A percentile compares a stretch with the other conserved stretches of the same genome.
Evolutionary conservation across 1,140 invertebrate species (phyloP).

Genomic region (Drosophila albomicans): DNA sequence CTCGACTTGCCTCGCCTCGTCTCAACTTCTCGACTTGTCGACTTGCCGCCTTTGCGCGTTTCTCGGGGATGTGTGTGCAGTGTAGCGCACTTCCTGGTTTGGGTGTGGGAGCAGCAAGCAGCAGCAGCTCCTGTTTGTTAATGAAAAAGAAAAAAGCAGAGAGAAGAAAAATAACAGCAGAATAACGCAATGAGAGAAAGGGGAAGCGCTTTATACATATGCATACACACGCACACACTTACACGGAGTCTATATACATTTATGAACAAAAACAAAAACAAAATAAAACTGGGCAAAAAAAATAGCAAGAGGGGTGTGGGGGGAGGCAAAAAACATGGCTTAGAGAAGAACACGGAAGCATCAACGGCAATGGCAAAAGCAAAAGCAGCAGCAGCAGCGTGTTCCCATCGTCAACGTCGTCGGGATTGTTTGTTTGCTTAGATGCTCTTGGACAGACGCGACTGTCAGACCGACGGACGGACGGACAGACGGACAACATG

Average conservation of each 20-base stretch:
- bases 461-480: conserved; percentile 13
- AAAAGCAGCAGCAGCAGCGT: background rate
- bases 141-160: conserved; percentile 47
- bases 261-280: conserved; percentile 25
- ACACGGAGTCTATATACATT: conserved; percentile 8
- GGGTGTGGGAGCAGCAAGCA: conserved; percentile 14
- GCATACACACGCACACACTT: background rate
- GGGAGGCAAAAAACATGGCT: background rate
- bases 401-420: conserved; percentile 54
- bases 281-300: conserved; percentile 2
- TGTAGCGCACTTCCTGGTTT: conserved; percentile 76
- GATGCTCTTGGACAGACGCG: conserved; percentile 18
- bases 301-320: background rate
- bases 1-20: too few relatives aligned
- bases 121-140: conserved; percentile 58
- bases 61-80: conserved; percentile 45
- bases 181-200: conserved; percentile 26
- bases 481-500: background rate
- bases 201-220: conserved; percentile 7
- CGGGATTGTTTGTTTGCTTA: conserved; percentile 46
- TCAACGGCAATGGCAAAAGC: too few relatives aligned
- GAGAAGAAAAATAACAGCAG: conserved; percentile 11
- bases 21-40: conserved; percentile 6
- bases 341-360: conserved; percentile 23
- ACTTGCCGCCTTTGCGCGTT: conserved; percentile 1